phyloP scores from a whole-genome alignment of 2,113 vertebrate species.

The Pygoscelis adeliae region DNA sequence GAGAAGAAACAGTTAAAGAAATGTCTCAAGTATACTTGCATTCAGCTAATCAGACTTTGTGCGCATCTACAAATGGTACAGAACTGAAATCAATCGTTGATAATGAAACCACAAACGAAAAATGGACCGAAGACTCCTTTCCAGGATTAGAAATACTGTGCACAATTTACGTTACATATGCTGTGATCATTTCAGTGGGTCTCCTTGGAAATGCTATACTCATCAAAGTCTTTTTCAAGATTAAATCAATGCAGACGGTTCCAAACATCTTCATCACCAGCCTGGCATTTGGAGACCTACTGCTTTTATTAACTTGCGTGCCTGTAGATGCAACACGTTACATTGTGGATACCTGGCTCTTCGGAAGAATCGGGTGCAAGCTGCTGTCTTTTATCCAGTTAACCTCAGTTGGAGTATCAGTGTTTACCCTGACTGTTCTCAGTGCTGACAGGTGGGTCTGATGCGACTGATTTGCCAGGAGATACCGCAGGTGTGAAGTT shows the following conservation, averaged over 20 bases:
- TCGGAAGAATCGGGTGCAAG: constrained; percentile 82
- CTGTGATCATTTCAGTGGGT: constrained; percentile 81
- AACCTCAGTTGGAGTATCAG: constrained; percentile 83
- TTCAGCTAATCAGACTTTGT: constrained; percentile 70
- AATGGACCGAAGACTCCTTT: constrained; percentile 62
- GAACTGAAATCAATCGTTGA: constrained; percentile 53
- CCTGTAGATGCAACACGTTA: constrained; percentile 81
- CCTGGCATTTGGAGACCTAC: constrained; percentile 81
- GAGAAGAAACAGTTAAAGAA: constrained; percentile 64
- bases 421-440: constrained; percentile 84
- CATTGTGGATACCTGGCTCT: constrained; percentile 79
- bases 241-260: constrained; percentile 83
- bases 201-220: constrained; percentile 83
- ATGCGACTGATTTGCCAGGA: background rate
- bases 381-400: constrained; percentile 83
- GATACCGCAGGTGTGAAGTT: background rate
- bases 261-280: constrained; percentile 86
- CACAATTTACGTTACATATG: constrained; percentile 75
- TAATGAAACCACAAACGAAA: constrained; percentile 64
- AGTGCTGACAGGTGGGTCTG: constrained; percentile 84
- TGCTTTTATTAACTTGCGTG: constrained; percentile 82
- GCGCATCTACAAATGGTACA: constrained; percentile 62
- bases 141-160: constrained; percentile 78
- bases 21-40: constrained; percentile 69
- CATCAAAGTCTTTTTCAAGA: constrained; percentile 85